Evolutionary conservation across 2,888 invertebrate genomes (phyloP), one percentile per base, ranked within the genome.

Genomic region (Eupithecia insigniata): DNA sequence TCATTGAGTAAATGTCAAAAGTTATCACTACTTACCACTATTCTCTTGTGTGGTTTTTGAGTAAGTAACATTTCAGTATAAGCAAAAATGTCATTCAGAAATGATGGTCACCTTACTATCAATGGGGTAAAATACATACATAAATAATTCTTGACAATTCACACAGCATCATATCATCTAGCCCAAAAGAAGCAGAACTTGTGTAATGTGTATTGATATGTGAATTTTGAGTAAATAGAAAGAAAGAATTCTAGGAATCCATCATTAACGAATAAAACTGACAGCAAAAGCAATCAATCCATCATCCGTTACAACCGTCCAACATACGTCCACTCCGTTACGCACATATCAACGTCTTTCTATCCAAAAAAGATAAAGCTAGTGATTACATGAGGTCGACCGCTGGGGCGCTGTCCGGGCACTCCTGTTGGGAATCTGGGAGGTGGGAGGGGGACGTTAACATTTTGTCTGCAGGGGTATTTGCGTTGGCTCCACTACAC

Each of bases 341-440:
- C 93, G 93, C 93, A 93, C 93, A 93, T 93, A 93, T 93, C 92
- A 94, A 90, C 87, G 89, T 89, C 86, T 85, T 79, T 87, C 89
- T 89, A 91, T 86, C 89, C 90, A 93, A 93, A 91, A 89, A 87
- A 62, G 85, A 84, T 84, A 88, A 90, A 90, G 84, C 71, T 72
- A 74, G 69, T 74, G 74, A 74, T 74, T 74, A 74, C 74, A 74
- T 74, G 74, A 74, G 65, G 74, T 74, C 1, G 71, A 69, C 82
- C 85, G 88, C 85, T 61, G 71, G 3, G 60, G 67, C 69, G 36
- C 43, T 66, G 69, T 39, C 51, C 67, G 51, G 46, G 67, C 61
- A 51, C 74, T 71, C 67, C 74, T 74, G 74, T 69, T 36, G 67
- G 71, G 71, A 66, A 74, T 74, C 74, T 74, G 74, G 74, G 74